Evolutionary conservation across 1,140 invertebrate species (phyloP).

Genomic region (Apis mellifera): DNA sequence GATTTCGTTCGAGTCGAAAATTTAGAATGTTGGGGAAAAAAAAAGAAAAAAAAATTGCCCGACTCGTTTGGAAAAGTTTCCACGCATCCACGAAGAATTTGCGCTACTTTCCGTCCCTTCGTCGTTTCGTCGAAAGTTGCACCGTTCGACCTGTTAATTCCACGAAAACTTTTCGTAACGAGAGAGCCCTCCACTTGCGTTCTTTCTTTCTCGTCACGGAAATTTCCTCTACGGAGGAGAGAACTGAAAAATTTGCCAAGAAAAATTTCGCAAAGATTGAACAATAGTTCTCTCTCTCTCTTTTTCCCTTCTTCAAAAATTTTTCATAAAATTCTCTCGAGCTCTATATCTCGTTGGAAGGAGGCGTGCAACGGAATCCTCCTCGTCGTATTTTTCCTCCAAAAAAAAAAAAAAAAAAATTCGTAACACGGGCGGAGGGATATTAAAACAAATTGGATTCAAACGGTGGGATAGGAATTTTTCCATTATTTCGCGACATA

Average conservation of each 20-base stretch:
- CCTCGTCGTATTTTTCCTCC: too few species aligned
- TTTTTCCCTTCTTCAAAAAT: too few species aligned
- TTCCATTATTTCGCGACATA: background rate
- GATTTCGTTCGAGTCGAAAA: background rate
- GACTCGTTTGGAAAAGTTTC: background rate
- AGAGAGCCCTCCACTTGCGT: background rate
- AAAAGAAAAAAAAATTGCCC: background rate
- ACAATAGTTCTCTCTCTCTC: background rate
- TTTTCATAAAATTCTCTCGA: conserved; percentile 8
- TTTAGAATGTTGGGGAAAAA: background rate
- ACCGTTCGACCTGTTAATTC: conserved; percentile 13
- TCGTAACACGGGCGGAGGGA: background rate
- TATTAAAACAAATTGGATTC: background rate
- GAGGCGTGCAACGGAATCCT: background rate
- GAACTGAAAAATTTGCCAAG: background rate
- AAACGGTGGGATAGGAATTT: background rate
- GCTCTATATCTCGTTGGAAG: background rate
- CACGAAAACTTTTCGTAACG: conserved; percentile 17
- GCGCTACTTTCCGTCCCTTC: background rate
- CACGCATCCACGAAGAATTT: background rate
- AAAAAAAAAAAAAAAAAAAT: too few species aligned
- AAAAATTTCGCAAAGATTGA: background rate
- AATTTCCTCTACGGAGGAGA: too few species aligned
- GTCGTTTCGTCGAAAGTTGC: background rate
- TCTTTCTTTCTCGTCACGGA: background rate